phyloP scores from a whole-genome alignment of 2,113 vertebrate species.

The Megaceryle torquata region DNA sequence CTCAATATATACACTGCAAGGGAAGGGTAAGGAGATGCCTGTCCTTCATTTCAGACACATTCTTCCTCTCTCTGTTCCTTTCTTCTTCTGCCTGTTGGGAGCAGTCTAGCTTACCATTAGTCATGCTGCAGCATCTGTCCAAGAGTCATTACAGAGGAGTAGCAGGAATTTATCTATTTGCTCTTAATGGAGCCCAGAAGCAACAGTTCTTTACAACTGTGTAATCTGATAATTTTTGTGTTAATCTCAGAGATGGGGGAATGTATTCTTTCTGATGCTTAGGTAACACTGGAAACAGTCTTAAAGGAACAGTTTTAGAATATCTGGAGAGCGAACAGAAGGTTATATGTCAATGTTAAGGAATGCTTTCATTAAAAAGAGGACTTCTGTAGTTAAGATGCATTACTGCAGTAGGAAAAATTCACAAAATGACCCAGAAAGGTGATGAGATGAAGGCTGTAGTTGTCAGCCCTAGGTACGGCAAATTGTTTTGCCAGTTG shows the following conservation, averaged over 20 bases:
- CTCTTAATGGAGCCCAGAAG: neutral
- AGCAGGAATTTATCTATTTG: neutral
- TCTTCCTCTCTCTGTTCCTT: neutral
- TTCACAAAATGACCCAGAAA: neutral
- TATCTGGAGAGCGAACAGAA: neutral
- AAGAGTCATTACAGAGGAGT: neutral
- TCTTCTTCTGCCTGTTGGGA: neutral
- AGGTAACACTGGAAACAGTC: neutral
- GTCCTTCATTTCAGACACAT: accelerated
- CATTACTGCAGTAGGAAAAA: neutral
- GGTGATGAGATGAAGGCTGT: neutral
- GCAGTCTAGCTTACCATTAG: neutral
- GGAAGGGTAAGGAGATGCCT: neutral
- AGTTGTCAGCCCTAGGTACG: neutral
- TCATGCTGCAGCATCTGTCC: neutral
- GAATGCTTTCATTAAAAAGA: neutral
- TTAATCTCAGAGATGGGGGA: neutral
- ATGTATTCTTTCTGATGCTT: neutral
- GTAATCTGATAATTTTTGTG: neutral
- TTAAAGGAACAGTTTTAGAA: neutral
- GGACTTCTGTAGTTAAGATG: neutral
- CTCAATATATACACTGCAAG: neutral
- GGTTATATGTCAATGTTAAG: neutral
- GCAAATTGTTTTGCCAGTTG: neutral
- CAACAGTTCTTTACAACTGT: neutral